Percentiles rank a stretch among this genome's conserved stretches.
Evolutionary conservation across 1,140 invertebrate species (phyloP).

Genomic region (Calephelis nemesis): DNA sequence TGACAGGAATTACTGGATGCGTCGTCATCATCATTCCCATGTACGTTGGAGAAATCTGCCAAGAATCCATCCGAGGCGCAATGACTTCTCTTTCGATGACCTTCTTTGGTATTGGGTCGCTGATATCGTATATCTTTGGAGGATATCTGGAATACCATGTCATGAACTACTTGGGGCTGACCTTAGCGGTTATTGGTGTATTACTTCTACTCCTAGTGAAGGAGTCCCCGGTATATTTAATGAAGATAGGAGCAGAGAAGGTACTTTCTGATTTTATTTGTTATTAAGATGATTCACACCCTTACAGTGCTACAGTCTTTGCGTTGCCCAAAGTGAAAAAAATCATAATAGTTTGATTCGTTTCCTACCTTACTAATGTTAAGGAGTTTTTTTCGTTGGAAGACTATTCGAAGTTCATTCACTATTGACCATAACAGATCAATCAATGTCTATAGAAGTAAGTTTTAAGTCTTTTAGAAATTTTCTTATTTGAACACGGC

Average conservation of each 20-base stretch:
- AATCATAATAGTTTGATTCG: too few relatives aligned
- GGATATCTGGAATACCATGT: slow-evolving; percentile 36
- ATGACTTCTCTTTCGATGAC: slow-evolving; percentile 42
- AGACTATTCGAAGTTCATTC: too few relatives aligned
- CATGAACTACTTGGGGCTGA: slow-evolving; percentile 42
- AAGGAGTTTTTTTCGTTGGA: too few relatives aligned
- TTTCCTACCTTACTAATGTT: too few relatives aligned
- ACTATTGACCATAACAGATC: too few relatives aligned
- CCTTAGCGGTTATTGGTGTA: slow-evolving; percentile 31
- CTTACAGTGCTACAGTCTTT: too few relatives aligned
- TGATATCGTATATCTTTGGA: slow-evolving; percentile 45
- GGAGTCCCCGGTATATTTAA: slow-evolving; percentile 39
- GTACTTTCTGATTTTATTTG: slow-evolving; percentile 30
- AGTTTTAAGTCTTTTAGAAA: too few relatives aligned
- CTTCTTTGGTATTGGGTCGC: slow-evolving; percentile 42
- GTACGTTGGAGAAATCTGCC: too few relatives aligned
- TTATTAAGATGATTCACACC: too few relatives aligned
- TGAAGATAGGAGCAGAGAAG: slow-evolving; percentile 33
- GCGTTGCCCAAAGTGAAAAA: too few relatives aligned
- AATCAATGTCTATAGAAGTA: too few relatives aligned
- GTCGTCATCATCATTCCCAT: slow-evolving; percentile 36
- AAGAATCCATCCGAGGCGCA: slow-evolving; percentile 36
- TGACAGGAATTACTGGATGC: slow-evolving; percentile 40
- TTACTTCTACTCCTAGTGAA: slow-evolving; percentile 35
- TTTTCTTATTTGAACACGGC: too few relatives aligned